Conservation (phyloP, 2,113 vertebrate genomes). For the Zosterops lateralis region DNA sequence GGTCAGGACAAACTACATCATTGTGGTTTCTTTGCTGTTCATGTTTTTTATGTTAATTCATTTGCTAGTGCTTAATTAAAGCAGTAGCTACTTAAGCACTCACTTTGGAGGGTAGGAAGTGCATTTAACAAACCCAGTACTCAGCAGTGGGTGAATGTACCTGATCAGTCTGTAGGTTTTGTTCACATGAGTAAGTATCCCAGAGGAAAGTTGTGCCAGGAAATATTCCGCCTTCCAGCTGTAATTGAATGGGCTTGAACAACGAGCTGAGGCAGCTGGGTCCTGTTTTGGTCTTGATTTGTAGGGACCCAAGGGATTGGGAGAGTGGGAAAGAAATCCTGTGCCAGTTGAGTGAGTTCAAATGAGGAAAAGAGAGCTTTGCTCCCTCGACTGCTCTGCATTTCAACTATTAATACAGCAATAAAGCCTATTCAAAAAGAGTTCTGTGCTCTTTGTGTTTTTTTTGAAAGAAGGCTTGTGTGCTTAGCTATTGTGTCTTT, state of each 20-base stretch:
- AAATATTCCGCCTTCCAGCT: constrained; percentile 22
- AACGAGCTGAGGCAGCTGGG: constrained; percentile 46
- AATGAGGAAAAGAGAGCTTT: constrained; percentile 40
- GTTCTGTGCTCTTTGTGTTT: constrained; percentile 29
- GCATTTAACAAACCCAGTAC: neutral
- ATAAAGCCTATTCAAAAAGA: constrained; percentile 48
- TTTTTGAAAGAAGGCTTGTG: constrained; percentile 48
- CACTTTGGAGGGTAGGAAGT: neutral
- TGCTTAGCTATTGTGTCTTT: constrained; percentile 53
- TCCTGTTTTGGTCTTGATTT: constrained; percentile 55
- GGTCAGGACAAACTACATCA: neutral
- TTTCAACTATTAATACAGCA: constrained; percentile 44
- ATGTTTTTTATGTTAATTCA: neutral
- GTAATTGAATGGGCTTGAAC: constrained; percentile 38
- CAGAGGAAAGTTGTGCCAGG: constrained; percentile 22
- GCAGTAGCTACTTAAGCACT: neutral
- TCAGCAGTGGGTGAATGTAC: neutral
- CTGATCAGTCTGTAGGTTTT: neutral
- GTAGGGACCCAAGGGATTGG: constrained; percentile 25
- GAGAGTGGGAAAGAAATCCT: constrained; percentile 37
- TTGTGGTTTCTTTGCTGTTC: neutral
- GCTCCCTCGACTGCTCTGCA: neutral
- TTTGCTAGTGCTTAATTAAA: neutral
- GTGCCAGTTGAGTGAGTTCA: constrained; percentile 47
- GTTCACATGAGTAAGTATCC: neutral